Percentiles rank a stretch among this genome's conserved stretches.
Evolutionary conservation across 92 coral and sea anemone species (phyloP).

Genomic region (Blastomussa wellsi): DNA sequence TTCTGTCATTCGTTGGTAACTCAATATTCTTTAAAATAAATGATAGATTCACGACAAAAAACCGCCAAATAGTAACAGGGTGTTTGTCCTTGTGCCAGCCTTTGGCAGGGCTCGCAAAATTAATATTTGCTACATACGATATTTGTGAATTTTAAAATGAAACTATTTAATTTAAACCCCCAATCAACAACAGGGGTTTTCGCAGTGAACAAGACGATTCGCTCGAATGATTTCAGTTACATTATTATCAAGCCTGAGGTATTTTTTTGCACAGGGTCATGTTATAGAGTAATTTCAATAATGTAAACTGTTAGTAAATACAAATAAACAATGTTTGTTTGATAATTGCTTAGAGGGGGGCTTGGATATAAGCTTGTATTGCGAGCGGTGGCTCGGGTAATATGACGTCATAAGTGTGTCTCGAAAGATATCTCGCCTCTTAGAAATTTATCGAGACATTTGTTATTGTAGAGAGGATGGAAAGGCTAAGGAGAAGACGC

Average conservation of each 20-base stretch:
- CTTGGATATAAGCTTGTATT: background rate
- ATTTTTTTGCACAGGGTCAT: background rate
- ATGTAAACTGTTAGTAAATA: background rate
- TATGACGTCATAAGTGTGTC: too few relatives aligned
- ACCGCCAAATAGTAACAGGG: background rate
- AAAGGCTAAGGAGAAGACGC: too few relatives aligned
- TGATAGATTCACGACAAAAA: too few relatives aligned
- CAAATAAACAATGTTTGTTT: conserved; percentile 8
- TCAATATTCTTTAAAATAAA: background rate
- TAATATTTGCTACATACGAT: background rate
- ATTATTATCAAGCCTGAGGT: background rate
- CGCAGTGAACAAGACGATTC: background rate
- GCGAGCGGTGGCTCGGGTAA: too few relatives aligned
- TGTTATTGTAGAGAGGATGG: too few relatives aligned
- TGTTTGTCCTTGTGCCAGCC: background rate
- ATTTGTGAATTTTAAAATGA: background rate
- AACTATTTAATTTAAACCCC: background rate
- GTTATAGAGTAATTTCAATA: background rate
- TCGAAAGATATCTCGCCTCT: too few relatives aligned
- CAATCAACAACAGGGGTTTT: background rate
- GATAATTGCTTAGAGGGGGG: too few relatives aligned
- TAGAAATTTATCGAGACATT: too few relatives aligned
- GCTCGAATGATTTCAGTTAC: too few relatives aligned
- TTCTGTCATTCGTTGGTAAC: background rate
- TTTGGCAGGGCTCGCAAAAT: background rate